These are phyloP conservation scores for Tortrix viridana DNA, from an alignment of 2,888 invertebrate genomes.

Conservation along the genomic window DNA sequence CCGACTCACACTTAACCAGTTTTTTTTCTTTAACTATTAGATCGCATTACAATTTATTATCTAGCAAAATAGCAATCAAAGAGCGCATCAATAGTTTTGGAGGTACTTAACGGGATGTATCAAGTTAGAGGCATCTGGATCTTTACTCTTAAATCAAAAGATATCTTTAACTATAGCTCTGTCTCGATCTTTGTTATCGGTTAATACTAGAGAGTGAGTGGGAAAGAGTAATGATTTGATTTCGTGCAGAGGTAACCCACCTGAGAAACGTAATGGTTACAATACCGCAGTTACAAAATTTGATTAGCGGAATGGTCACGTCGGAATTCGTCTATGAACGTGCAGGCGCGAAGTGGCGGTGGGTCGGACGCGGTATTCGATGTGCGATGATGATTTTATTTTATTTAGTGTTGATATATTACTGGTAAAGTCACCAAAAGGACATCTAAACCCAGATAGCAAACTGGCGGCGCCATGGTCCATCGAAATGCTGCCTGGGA, in stretches of 20 bases:
- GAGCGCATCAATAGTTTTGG: conserved; percentile 53
- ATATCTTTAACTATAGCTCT: too few relatives aligned
- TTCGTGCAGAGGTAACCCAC: conserved; percentile 41
- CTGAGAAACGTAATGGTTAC: conserved; percentile 76
- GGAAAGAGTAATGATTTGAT: too few relatives aligned
- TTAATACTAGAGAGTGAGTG: too few relatives aligned
- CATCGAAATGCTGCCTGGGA: too few relatives aligned
- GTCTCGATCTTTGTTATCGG: too few relatives aligned
- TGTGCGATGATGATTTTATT: too few relatives aligned
- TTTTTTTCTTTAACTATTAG: background rate
- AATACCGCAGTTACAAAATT: conserved; percentile 83
- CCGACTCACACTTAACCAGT: too few relatives aligned
- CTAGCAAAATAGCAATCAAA: conserved; percentile 46
- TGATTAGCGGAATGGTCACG: conserved; percentile 83
- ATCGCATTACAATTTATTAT: conserved; percentile 30
- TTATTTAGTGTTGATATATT: too few relatives aligned
- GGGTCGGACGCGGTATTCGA: conserved; percentile 54
- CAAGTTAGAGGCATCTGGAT: conserved; percentile 45
- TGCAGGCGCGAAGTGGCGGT: conserved; percentile 38
- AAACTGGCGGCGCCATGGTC: too few relatives aligned
- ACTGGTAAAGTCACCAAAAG: too few relatives aligned
- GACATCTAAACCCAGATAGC: too few relatives aligned
- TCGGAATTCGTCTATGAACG: conserved; percentile 75
- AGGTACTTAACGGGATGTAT: conserved; percentile 72
- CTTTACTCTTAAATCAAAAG: too few relatives aligned